Evolutionary conservation across 2,797 vertebrate genomes (phyloP), one percentile per base, ranked within the genome.

Genomic region (Ctenopoma multispine): DNA sequence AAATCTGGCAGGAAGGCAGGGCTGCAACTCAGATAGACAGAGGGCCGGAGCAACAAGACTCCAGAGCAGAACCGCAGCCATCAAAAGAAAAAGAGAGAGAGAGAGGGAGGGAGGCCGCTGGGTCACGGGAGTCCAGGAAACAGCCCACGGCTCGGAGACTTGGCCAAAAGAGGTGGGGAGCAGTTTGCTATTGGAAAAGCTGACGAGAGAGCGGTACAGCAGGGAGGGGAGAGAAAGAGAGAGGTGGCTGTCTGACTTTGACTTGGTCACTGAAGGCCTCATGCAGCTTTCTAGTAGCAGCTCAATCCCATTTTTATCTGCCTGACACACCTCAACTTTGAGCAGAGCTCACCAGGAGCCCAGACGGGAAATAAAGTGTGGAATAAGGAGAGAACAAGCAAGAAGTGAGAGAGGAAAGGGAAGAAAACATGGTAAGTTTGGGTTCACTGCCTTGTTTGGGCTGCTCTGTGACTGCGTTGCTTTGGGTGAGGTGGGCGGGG

Each of bases 151-250:
- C 95, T 90, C 95, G 94, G 96, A 94, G 95, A 95, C 94, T 95
- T 91, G 91, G 96, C 95, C 90, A 85, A 64, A 72, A 54, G 81
- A 80, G 89, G 84, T 70, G 80, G 81, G 64, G 54, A 82, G 63
- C 21, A 34, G 82, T 94, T 91, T 93, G 88, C 94, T 91, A 91
- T 79, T 96, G 96, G 96, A 98, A 98, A 98, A 96, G 94, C 93
- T 97, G 96, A 97, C 94, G 91, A 88, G 93, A 63, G 73, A 72
- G 77, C 34, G 51, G 69, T 69, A 59, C 53, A 72, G 66, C 48
- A 10, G 72, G 55, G 69, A 67, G 72, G 63, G 53, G 58, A 69
- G 55, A 40, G 49, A 44, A 3, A 34, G 29, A 68, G 34, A 74
- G 73, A 60, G 77, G 40, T 59, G 66, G 71, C 72, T 66, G 80